Evolutionary conservation across 2,113 vertebrate species (phyloP).

Genomic region (Anarrhichthys ocellatus): DNA sequence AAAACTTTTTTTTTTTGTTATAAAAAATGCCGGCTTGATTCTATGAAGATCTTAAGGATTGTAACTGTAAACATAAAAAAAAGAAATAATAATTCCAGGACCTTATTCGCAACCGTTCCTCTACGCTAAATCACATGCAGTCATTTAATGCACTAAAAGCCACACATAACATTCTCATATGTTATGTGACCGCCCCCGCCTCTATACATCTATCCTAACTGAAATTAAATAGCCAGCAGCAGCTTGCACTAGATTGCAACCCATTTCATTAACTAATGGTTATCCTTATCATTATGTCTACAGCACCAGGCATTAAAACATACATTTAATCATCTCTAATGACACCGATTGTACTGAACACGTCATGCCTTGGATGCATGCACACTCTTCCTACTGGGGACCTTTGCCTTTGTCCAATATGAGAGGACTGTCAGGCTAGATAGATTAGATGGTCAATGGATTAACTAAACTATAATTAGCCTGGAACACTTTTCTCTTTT

Average conservation of each 20-base stretch:
- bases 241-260: conserved; percentile 27
- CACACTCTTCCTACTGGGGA: conserved; percentile 1
- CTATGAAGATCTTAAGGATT: neutral
- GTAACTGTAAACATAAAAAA: neutral
- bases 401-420: neutral
- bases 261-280: conserved; percentile 61
- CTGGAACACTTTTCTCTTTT: neutral
- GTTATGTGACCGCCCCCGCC: neutral
- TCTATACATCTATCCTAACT: neutral
- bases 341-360: neutral
- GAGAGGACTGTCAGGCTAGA: conserved; percentile 14
- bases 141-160: conserved; percentile 10
- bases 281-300: conserved; percentile 24
- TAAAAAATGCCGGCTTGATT: no score
- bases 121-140: neutral
- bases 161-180: neutral
- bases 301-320: conserved; percentile 25
- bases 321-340: conserved; percentile 46
- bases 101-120: neutral
- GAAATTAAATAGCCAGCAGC: conserved; percentile 31
- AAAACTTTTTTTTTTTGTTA: no score
- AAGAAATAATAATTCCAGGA: no score
- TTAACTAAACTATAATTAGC: neutral
- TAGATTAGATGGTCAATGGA: neutral
- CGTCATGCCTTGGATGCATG: neutral